These are phyloP conservation scores for Pilophorus perplexus DNA, from an alignment of 2,888 invertebrate species.

Conservation along the genomic window DNA sequence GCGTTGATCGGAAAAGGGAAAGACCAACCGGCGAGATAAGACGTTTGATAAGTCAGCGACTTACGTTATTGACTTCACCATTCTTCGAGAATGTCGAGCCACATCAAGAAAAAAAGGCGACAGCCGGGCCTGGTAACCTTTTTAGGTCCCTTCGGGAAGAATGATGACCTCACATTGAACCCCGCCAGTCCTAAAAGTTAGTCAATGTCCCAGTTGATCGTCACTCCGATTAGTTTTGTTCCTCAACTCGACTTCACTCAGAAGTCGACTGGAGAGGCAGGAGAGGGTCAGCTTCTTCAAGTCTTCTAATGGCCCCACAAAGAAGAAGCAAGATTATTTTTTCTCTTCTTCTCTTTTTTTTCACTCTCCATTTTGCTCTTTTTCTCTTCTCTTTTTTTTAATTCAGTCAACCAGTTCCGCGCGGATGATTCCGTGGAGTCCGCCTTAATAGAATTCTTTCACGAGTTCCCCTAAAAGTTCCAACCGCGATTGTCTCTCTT, in stretches of 20 bases:
- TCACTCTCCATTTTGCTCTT: not conserved
- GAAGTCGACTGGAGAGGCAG: no score
- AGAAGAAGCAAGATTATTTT: constrained; percentile 11
- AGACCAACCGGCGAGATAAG: no score
- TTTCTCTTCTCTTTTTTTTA: constrained; percentile 10
- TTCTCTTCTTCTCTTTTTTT: constrained; percentile 7
- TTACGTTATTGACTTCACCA: no score
- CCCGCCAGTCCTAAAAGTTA: constrained; percentile 12
- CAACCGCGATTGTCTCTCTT: not conserved
- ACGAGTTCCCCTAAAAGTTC: not conserved
- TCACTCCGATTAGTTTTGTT: constrained; percentile 26
- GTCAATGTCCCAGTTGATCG: constrained; percentile 28
- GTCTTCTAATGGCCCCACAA: constrained; percentile 29
- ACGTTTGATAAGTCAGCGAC: no score
- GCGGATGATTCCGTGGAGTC: constrained; percentile 9
- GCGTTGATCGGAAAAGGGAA: no score
- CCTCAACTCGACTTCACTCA: constrained; percentile 1
- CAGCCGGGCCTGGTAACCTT: no score
- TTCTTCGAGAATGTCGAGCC: no score
- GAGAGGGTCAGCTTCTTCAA: no score
- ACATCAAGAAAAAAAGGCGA: no score
- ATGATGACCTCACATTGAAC: not conserved
- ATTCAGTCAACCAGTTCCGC: constrained; percentile 27
- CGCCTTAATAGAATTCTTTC: constrained; percentile 23
- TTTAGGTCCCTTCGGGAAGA: no score